Evolutionary conservation across 2,888 invertebrate species (phyloP), one percentile per base, ranked within the genome.

Genomic region (Meghimatium bilineatum): DNA sequence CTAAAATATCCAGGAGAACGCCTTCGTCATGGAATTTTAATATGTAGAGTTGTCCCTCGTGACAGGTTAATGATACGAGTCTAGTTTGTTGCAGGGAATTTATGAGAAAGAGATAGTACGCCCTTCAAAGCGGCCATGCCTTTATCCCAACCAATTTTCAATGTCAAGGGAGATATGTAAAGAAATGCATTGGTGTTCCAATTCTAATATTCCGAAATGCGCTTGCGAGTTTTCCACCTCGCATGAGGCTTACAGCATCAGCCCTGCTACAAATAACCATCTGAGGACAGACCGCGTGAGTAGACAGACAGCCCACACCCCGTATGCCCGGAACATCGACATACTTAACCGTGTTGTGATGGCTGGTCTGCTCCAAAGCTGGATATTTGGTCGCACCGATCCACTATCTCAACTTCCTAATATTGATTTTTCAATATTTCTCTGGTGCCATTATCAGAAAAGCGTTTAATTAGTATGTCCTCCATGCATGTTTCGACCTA

Each of bases 261-360:
- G 49, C n/a, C 26, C 44, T n/a, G 72, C 72, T n/a, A 44, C 72
- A 72, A 72, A 69, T 26, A 71, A 72, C 44, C 29, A 32, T 66
- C n/a, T 12, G 71, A 44, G 72, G 44, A 49, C 72, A 72, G 72
- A 8, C 44, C 72, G 72, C 49, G 72, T 72, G 72, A 72, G 72
- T 72, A 72, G 72, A 72, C 72, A 72, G 44, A 44, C 38, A 38
- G 72, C 38, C 72, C 72, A 38, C 38, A 38, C 10, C 44, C 72
- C 14, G 38, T 29, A n/a, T 29, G n/a, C 44, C 72, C 44, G 44
- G 49, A 44, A 38, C 36, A 72, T 44, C 44, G 72, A 44, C 72
- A 12, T 69, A 36, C 69, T 72, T 72, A 72, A 72, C 34, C 72
- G 72, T 44, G 72, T 72, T 72, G 72, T 72, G 72, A 72, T 72